These are phyloP conservation scores for Busseola fusca DNA, from an alignment of 2,888 invertebrate genomes.

Conservation along the genomic window DNA sequence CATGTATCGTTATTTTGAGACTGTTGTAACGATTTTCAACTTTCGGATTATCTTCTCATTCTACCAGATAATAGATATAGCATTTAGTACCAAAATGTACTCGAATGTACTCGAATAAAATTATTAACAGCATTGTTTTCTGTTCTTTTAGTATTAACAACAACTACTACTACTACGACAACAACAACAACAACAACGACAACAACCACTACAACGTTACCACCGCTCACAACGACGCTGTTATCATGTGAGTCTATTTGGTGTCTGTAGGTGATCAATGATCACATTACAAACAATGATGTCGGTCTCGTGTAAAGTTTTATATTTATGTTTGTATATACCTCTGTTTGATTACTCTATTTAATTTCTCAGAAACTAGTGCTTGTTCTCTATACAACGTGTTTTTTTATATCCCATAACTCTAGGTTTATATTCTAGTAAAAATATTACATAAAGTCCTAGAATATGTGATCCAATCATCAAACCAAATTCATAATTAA, in stretches of 20 bases:
- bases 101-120: no score
- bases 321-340: no score
- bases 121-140: neutral
- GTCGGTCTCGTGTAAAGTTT: neutral
- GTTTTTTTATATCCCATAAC: no score
- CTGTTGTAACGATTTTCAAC: neutral
- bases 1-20: no score
- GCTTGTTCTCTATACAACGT: neutral
- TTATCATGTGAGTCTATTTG: slow-evolving; percentile 71
- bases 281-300: neutral
- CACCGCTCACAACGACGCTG: slow-evolving; percentile 73
- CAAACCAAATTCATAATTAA: no score
- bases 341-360: neutral
- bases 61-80: neutral
- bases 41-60: neutral
- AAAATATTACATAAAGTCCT: no score
- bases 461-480: no score
- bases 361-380: neutral
- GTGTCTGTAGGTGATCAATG: neutral
- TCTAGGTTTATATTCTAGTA: no score
- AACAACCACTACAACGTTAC: slow-evolving; percentile 75
- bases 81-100: neutral
- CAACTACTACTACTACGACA: slow-evolving; percentile 77
- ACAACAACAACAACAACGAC: slow-evolving; percentile 80
- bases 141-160: slow-evolving; percentile 73